Evolutionary conservation across 2,888 invertebrate species (phyloP), one percentile per base, ranked within the genome.

Genomic region (Meta bourneti): DNA sequence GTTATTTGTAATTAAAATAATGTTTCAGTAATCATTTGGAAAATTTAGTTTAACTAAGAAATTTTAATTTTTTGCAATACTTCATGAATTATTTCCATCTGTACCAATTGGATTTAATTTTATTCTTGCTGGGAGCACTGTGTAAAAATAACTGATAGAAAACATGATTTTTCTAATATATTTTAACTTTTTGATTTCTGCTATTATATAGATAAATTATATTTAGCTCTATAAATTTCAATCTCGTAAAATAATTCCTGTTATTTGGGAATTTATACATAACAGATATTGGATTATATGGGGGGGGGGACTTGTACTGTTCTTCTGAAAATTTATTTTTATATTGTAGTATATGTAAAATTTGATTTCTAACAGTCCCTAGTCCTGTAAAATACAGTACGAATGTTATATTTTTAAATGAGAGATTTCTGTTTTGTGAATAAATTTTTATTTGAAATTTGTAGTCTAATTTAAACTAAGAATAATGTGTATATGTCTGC

Each of bases 341-440:
- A 61, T 61, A 16, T 77, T 77, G 85, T 79, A 79, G 20, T 34
- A 79, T 79, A 79, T 79, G 61, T 79, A 79, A 34, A 61, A 61
- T 34, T 52, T 51, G 61, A 61, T 54, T 61, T 79, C 16, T 61
- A 79, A 20, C 54, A 54, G 79, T 79, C 79, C 79, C 79, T 79
- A 79, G 79, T 79, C 79, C 34, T 74, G 1, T 74, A 34, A 74
- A 20, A 34, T 74, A 20, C 20, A 34, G 13, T 16, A 82, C n/a
- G 19, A 48, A 54, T 79, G 19, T 52, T 61, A 61, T 80, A 20
- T 82, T 81, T 70, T 72, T 74, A 51, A 81, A 61, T 48, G 69
- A 52, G 34, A 13, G 11, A 54, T 16, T 61, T 6, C 61, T 61
- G 61, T 61, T 61, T 61, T 61, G 61, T 61, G 61, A 61, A 61